Evolutionary conservation across 2,888 invertebrate species (phyloP), one percentile per base, ranked within the genome.

Genomic region (Linnaemya vulpina): DNA sequence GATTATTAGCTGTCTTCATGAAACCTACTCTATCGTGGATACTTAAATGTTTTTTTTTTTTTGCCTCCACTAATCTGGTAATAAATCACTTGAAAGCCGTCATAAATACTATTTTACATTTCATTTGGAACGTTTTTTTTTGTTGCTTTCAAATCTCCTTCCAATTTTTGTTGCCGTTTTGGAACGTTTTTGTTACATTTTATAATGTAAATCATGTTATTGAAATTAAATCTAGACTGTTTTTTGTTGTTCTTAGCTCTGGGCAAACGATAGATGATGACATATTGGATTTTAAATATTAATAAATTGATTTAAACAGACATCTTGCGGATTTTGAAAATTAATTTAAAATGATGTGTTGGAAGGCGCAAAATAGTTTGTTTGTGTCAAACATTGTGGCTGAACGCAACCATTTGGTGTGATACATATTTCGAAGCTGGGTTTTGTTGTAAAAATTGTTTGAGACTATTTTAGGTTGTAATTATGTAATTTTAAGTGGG

Each of bases 41-140:
- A 10, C 25, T 49, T 68, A 67, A 67, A 53, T 55, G 43, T 70
- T 67, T 49, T 13, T 15, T 1, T 51, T 38, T 68, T 49, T 40
- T 58, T 20, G 15, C 30, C 13, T 5, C 22, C 30, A 71, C 65
- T 70, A 22, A 65, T 53, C 73, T 58, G 25, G 15, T 58, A 67
- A 77, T 83, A 77, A 83, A 83, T 83, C 77, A 83, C 67, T 67
- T 60, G 3, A 43, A 51, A 79, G 25, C 22, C 55, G 25, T 35
- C 43, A 70, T 30, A 63, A 53, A 63, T 65, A 62, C 71, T 70
- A 49, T 49, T n/a, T n/a, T 17, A 63, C 20, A 71, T 43, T 46
- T 63, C n/a, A 70, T 58, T 9, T 60, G 7, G 7, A 40, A 55
- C 55, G n/a, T 53, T 43, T 55, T 35, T 22, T 5, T 30, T n/a